Evolutionary conservation across 2,888 invertebrate species (phyloP).

Genomic region (Pilophorus perplexus): DNA sequence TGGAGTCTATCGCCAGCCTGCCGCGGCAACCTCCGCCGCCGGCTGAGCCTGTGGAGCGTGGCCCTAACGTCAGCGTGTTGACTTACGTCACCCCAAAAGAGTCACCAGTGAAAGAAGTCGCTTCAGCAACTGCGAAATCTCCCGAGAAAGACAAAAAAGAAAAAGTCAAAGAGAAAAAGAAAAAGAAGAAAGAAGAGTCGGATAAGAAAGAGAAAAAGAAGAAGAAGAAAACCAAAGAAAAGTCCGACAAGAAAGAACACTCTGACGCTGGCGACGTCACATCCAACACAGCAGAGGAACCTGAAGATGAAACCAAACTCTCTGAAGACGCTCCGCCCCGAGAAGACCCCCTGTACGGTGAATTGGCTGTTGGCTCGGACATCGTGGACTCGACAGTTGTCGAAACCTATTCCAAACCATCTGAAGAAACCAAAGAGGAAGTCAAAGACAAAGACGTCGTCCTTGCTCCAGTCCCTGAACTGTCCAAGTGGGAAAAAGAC

Average conservation of each 20-base stretch:
- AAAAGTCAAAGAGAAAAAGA: slow-evolving; percentile 49
- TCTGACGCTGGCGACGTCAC: slow-evolving; percentile 43
- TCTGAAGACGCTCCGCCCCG: slow-evolving; percentile 8
- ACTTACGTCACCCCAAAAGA: slow-evolving; percentile 12
- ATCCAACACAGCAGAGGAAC: slow-evolving; percentile 29
- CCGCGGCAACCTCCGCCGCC: slow-evolving; percentile 25
- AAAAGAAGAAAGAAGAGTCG: slow-evolving; percentile 46
- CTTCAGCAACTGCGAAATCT: slow-evolving; percentile 49
- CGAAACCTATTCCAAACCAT: slow-evolving; percentile 54
- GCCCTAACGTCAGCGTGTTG: slow-evolving; percentile 11
- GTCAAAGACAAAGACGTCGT: slow-evolving; percentile 59
- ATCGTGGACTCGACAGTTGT: slow-evolving; percentile 59
- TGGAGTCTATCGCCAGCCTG: slow-evolving; percentile 27
- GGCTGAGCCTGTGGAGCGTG: neutral
- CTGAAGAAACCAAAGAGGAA: slow-evolving; percentile 47
- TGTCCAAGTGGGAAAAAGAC: slow-evolving; percentile 86
- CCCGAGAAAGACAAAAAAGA: slow-evolving; percentile 51
- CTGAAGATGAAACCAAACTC: slow-evolving; percentile 48
- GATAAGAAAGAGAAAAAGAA: slow-evolving; percentile 47
- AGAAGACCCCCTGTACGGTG: slow-evolving; percentile 53
- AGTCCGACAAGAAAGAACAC: slow-evolving; percentile 40
- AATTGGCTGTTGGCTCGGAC: slow-evolving; percentile 50
- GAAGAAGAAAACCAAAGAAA: slow-evolving; percentile 46
- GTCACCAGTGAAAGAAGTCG: slow-evolving; percentile 25
- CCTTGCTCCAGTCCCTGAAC: slow-evolving; percentile 70